These are phyloP conservation scores for Glomeris maerens DNA, from an alignment of 1,140 invertebrate species.

Conservation along the genomic window DNA sequence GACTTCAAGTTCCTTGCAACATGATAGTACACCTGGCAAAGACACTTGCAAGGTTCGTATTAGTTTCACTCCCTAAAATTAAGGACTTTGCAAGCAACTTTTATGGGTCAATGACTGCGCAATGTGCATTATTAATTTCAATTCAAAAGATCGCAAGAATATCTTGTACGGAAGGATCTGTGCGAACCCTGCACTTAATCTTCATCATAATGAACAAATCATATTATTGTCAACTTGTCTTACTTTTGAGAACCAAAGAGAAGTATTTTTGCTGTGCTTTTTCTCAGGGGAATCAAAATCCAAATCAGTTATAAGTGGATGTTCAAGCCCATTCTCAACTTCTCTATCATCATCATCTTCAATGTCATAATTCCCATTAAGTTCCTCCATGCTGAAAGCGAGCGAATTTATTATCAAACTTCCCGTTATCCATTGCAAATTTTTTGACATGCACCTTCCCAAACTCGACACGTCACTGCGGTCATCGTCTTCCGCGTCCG, in stretches of 20 bases:
- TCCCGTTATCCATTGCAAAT: slow-evolving; percentile 41
- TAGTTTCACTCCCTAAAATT: too few relatives aligned
- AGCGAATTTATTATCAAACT: slow-evolving; percentile 32
- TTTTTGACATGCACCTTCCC: slow-evolving; percentile 6
- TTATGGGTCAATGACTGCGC: too few relatives aligned
- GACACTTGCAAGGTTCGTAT: too few relatives aligned
- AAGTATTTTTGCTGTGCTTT: slow-evolving; percentile 55
- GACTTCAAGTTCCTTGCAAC: too few relatives aligned
- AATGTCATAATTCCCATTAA: slow-evolving; percentile 18
- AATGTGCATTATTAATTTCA: too few relatives aligned
- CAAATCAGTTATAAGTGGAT: slow-evolving; percentile 73
- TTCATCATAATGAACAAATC: too few relatives aligned
- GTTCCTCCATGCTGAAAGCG: slow-evolving; percentile 47
- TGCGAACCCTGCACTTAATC: too few relatives aligned
- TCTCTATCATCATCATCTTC: slow-evolving; percentile 12
- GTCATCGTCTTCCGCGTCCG: slow-evolving; percentile 13
- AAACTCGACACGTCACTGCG: background rate
- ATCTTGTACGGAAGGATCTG: too few relatives aligned
- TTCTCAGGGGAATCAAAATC: slow-evolving; percentile 56
- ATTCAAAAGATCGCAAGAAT: too few relatives aligned
- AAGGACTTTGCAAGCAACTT: too few relatives aligned
- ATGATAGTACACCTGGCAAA: too few relatives aligned
- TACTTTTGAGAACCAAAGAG: slow-evolving; percentile 76
- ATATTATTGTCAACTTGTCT: too few relatives aligned
- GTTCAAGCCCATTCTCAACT: slow-evolving; percentile 28